phyloP scores from a whole-genome alignment of 2,888 invertebrate species.

The Epirrhoe alternata region DNA sequence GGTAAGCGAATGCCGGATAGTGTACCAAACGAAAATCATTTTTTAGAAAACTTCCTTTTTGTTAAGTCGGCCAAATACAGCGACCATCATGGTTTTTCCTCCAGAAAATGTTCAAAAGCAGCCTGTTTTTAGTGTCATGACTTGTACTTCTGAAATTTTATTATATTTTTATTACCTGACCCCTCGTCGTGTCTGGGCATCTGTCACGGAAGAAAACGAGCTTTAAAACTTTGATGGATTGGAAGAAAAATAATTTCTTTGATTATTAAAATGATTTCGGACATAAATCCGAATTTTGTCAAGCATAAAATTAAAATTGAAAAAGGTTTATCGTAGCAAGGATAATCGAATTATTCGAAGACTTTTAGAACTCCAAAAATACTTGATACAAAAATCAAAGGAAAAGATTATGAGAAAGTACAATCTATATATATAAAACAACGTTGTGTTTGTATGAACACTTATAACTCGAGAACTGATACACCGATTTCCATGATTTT shows the following conservation, averaged over 20 bases:
- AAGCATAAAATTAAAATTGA: neutral
- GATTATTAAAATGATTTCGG: neutral
- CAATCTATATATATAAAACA: too few relatives aligned
- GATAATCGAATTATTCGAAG: neutral
- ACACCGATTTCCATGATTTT: too few relatives aligned
- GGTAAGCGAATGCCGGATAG: too few relatives aligned
- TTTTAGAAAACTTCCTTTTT: too few relatives aligned
- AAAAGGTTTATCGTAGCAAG: neutral
- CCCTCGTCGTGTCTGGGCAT: constrained; percentile 24
- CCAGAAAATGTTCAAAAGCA: neutral
- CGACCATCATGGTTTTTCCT: neutral
- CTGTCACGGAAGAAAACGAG: constrained; percentile 19
- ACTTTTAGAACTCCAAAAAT: neutral
- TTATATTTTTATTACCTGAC: constrained; percentile 28
- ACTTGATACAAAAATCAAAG: too few relatives aligned
- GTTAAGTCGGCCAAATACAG: too few relatives aligned
- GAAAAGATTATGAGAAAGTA: too few relatives aligned
- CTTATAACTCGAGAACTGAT: too few relatives aligned
- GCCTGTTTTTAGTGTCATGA: constrained; percentile 2
- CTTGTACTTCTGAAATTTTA: constrained; percentile 6
- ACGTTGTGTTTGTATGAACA: too few relatives aligned
- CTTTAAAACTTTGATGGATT: constrained; percentile 27
- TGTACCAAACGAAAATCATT: too few relatives aligned
- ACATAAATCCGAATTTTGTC: neutral
- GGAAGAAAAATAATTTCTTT: constrained; percentile 6